These are phyloP conservation scores for Sceloporus undulatus DNA, from an alignment of 2,113 vertebrate genomes.

Conservation along the genomic window DNA sequence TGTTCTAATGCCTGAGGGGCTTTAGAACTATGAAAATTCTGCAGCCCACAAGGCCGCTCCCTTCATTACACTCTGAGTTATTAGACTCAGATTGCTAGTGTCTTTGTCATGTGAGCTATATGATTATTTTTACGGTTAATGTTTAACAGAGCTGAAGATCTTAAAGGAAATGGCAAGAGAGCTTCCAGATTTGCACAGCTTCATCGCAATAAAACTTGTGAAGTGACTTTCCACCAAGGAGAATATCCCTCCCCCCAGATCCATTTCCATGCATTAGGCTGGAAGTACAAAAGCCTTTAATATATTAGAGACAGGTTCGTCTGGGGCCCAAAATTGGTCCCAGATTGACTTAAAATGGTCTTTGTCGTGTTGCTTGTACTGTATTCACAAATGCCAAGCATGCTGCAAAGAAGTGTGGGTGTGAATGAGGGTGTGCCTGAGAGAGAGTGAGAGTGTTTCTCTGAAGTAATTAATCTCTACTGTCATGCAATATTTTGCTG, in stretches of 20 bases:
- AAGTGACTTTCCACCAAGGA: constrained; percentile 55
- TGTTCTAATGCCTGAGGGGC: constrained; percentile 64
- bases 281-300: constrained; percentile 55
- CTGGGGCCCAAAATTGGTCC: constrained; percentile 39
- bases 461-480: not conserved
- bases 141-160: constrained; percentile 68
- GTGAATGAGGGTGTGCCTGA: not conserved
- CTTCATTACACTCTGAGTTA: constrained; percentile 69
- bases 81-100: constrained; percentile 67
- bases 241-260: constrained; percentile 51
- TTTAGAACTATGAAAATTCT: constrained; percentile 57
- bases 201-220: constrained; percentile 65
- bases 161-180: constrained; percentile 64
- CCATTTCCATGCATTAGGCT: constrained; percentile 48
- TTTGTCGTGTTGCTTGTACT: not conserved
- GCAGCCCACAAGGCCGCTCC: constrained; percentile 63
- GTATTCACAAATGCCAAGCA: not conserved
- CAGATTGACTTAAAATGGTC: constrained; percentile 48
- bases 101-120: constrained; percentile 68
- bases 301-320: constrained; percentile 62
- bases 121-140: constrained; percentile 75
- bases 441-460: not conserved
- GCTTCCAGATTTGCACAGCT: constrained; percentile 65
- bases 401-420: not conserved
- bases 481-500: not conserved